Conservation (phyloP, 2,797 vertebrate genomes). For the Nyctibius grandis region DNA sequence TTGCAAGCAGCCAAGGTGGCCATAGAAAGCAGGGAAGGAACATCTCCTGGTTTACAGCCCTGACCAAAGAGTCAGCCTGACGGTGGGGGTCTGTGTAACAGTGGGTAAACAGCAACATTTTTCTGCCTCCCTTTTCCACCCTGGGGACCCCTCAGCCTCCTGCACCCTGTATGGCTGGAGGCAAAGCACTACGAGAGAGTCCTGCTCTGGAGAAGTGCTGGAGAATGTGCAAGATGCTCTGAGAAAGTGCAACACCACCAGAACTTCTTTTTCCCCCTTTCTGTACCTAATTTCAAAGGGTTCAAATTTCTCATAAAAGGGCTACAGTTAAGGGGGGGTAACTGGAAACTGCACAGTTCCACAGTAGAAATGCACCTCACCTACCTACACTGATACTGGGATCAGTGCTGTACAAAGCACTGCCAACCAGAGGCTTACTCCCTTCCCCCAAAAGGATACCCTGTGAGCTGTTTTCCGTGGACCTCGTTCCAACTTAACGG, state of each 20-base stretch:
- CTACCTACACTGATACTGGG: not conserved
- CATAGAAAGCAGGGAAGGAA: not conserved
- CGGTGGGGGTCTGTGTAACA: fast-evolving
- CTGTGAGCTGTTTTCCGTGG: not conserved
- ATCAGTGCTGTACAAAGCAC: fast-evolving
- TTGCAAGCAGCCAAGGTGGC: not conserved
- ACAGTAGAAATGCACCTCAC: not conserved
- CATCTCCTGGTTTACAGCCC: not conserved
- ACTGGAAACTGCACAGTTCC: not conserved
- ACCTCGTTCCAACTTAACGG: fast-evolving
- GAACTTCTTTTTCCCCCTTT: not conserved
- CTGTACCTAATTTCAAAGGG: not conserved
- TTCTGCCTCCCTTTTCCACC: not conserved
- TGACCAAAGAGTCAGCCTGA: not conserved
- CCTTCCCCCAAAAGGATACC: not conserved
- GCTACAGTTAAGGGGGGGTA: not conserved
- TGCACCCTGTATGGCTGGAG: not conserved
- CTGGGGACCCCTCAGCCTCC: not conserved
- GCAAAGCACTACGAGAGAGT: not conserved
- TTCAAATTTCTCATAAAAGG: not conserved
- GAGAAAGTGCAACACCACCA: not conserved
- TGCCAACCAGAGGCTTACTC: not conserved
- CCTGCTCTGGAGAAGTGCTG: not conserved
- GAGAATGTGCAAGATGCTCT: not conserved
- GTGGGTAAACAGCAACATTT: not conserved